Evolutionary conservation across 2,113 vertebrate species (phyloP).

Genomic region (Vimba vimba): DNA sequence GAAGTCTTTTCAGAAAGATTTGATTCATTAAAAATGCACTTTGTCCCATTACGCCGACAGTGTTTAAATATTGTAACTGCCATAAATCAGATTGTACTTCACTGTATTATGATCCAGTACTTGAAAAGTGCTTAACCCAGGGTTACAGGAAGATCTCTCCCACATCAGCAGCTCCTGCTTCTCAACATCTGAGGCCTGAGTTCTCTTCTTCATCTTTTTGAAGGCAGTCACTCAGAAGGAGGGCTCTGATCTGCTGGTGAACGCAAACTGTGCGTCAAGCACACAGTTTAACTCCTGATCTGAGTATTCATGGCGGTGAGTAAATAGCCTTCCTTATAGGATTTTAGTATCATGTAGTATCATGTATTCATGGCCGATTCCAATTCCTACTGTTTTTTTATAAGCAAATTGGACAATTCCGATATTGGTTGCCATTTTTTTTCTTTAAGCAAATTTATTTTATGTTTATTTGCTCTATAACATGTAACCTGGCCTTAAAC

Average conservation of each 20-base stretch:
- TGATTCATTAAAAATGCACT: constrained; percentile 69
- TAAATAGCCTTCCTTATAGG: constrained; percentile 33
- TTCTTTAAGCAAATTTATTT: too few relatives aligned
- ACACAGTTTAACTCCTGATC: constrained; percentile 47
- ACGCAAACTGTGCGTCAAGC: constrained; percentile 43
- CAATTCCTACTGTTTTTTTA: too few relatives aligned
- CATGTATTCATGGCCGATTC: too few relatives aligned
- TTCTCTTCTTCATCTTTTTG: constrained; percentile 9
- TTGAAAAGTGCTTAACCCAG: constrained; percentile 38
- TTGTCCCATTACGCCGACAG: constrained; percentile 63
- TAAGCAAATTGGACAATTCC: too few relatives aligned
- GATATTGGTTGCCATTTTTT: too few relatives aligned
- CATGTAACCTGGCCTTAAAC: too few relatives aligned
- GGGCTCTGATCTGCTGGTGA: constrained; percentile 43
- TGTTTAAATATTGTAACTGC: constrained; percentile 69
- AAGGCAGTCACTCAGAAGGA: constrained; percentile 34
- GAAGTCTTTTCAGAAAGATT: constrained; percentile 61
- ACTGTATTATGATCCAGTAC: constrained; percentile 41
- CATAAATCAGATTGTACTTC: constrained; percentile 48
- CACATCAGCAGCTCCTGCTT: constrained; percentile 5
- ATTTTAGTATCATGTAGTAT: constrained; percentile 23
- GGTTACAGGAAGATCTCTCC: not conserved
- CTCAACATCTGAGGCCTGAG: constrained; percentile 14
- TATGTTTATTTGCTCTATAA: too few relatives aligned
- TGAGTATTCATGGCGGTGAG: constrained; percentile 42